Conservation (phyloP, 2,113 vertebrate species). For the Sardina pilchardus region DNA sequence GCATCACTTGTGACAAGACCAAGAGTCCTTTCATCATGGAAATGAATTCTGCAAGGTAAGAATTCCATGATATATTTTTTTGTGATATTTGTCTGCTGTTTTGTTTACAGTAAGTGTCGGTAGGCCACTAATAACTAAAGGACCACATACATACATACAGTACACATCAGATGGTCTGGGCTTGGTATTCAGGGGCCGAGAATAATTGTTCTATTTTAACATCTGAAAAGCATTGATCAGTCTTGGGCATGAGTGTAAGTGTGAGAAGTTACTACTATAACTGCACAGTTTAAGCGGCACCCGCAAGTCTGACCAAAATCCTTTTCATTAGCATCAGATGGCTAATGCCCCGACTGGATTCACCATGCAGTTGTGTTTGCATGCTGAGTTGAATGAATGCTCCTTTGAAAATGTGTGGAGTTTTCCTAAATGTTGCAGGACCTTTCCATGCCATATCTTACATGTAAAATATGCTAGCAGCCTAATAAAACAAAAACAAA, state of each 20-base stretch:
- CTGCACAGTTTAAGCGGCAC: not conserved
- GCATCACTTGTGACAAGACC: not conserved
- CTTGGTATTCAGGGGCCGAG: too few species aligned
- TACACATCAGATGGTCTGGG: too few species aligned
- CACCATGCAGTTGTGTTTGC: not conserved
- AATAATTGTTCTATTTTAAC: not conserved
- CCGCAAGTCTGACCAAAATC: conserved; percentile 2
- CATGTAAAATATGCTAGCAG: not conserved
- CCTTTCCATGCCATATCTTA: not conserved
- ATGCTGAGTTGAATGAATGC: not conserved
- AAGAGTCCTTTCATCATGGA: not conserved
- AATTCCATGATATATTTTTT: not conserved
- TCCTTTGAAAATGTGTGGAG: conserved; percentile 3
- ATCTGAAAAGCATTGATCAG: not conserved
- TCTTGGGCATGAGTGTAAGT: not conserved
- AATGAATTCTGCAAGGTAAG: not conserved
- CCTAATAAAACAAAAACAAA: not conserved
- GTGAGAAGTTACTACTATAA: not conserved
- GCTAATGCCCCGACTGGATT: not conserved
- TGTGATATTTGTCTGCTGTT: not conserved
- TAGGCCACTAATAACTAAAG: not conserved
- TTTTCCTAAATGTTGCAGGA: not conserved
- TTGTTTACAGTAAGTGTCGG: not conserved
- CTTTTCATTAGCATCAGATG: not conserved
- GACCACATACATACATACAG: too few species aligned